Evolutionary conservation across 2,888 invertebrate species (phyloP).

Genomic region (Teleogryllus oceanicus): DNA sequence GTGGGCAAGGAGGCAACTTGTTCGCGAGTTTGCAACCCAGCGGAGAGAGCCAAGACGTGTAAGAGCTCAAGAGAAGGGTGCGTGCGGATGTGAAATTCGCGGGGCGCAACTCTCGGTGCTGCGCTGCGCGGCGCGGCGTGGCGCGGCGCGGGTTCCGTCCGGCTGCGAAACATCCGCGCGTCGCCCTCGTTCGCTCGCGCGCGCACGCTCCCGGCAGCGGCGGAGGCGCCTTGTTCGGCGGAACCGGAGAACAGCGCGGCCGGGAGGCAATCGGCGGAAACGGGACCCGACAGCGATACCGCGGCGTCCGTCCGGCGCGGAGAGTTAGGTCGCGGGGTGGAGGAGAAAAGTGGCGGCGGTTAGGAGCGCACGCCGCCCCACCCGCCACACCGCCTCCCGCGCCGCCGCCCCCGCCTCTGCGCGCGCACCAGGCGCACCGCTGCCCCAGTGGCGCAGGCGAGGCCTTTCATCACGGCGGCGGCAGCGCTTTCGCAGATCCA

Average conservation of each 20-base stretch:
- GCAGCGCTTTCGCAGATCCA: background rate
- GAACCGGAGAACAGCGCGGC: background rate
- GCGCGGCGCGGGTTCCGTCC: no score
- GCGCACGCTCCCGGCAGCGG: background rate
- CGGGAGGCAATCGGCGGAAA: background rate
- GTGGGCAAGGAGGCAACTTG: no score
- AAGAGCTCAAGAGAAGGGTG: no score
- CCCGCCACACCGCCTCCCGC: background rate
- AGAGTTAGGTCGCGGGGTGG: background rate
- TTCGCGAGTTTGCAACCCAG: no score
- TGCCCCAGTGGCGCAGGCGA: no score
- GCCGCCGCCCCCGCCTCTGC: background rate
- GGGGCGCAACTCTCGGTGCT: no score
- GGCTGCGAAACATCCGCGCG: background rate
- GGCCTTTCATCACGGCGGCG: background rate
- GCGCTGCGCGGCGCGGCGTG: no score
- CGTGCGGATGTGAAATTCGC: no score
- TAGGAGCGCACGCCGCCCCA: background rate
- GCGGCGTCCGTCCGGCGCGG: background rate
- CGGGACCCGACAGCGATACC: background rate
- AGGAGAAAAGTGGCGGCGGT: background rate
- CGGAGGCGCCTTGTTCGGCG: background rate
- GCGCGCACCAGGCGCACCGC: no score
- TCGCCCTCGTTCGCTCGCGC: background rate
- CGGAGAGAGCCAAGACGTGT: no score